A percentile compares a stretch with the other conserved stretches of the same genome.
Conservation (phyloP, 2,797 vertebrate genomes). For the Taeniopygia guttata region DNA sequence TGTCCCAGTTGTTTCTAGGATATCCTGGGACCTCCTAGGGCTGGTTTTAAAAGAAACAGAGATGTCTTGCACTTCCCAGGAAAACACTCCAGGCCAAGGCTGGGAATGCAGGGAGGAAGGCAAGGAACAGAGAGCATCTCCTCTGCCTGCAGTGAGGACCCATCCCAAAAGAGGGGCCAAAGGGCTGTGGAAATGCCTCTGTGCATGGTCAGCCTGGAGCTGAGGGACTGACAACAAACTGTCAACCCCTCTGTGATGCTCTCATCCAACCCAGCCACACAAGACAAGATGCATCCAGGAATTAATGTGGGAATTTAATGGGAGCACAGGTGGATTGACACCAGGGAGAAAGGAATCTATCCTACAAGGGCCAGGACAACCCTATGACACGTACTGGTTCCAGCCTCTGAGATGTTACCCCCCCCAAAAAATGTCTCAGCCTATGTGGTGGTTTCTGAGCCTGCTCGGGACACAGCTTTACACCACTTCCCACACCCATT, state of each 20-base stretch:
- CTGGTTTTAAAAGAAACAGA: neutral
- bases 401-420: neutral
- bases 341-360: neutral
- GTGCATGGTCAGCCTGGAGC: neutral
- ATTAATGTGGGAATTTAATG: neutral
- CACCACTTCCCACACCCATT: neutral
- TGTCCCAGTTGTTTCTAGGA: neutral
- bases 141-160: neutral
- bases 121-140: neutral
- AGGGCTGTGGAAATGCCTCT: neutral
- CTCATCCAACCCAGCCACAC: neutral
- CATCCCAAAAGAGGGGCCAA: neutral
- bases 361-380: neutral
- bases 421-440: neutral
- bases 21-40: neutral
- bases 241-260: accelerated
- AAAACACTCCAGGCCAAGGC: neutral
- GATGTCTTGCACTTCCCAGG: neutral
- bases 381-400: neutral
- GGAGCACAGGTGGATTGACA: accelerated
- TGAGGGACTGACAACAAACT: neutral
- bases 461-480: neutral
- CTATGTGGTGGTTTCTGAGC: neutral
- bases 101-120: neutral
- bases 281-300: neutral